phyloP scores from a whole-genome alignment of 2,888 invertebrate species.

The Meiosimyza platycephala region DNA sequence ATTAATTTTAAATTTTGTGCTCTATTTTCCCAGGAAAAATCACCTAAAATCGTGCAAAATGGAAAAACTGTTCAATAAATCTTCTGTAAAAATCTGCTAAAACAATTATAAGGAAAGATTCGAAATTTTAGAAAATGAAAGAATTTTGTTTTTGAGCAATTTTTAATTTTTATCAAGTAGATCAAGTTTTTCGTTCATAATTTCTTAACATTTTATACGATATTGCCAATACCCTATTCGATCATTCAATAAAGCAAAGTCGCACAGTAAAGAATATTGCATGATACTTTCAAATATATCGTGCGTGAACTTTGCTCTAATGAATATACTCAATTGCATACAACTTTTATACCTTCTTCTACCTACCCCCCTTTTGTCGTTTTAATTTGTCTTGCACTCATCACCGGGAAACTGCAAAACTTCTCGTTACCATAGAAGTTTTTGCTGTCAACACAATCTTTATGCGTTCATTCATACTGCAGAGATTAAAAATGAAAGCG shows the following conservation, averaged over 20 bases:
- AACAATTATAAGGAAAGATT: no score
- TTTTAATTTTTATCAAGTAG: no score
- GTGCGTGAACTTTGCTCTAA: conserved; percentile 22
- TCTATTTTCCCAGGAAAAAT: no score
- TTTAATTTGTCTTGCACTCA: conserved; percentile 11
- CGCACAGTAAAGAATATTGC: not conserved
- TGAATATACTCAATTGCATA: conserved; percentile 17
- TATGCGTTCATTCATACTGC: conserved; percentile 5
- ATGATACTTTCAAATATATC: conserved; percentile 13
- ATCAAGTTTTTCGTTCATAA: no score
- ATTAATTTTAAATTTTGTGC: no score
- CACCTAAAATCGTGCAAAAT: no score
- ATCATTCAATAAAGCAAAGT: conserved; percentile 19
- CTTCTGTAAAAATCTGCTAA: no score
- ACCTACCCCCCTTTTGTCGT: not conserved
- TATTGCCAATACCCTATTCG: no score
- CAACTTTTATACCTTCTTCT: conserved; percentile 5
- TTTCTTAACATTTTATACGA: no score
- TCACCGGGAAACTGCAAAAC: conserved; percentile 22
- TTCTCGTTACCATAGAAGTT: conserved; percentile 23
- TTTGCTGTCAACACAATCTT: conserved; percentile 2
- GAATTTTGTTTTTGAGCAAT: no score
- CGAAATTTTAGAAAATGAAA: no score
- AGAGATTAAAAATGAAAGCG: not conserved
- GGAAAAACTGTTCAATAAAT: no score